Percentiles rank a stretch among this genome's conserved stretches.
phyloP scores from a whole-genome alignment of 2,888 invertebrate species.

The Noctua pronuba region DNA sequence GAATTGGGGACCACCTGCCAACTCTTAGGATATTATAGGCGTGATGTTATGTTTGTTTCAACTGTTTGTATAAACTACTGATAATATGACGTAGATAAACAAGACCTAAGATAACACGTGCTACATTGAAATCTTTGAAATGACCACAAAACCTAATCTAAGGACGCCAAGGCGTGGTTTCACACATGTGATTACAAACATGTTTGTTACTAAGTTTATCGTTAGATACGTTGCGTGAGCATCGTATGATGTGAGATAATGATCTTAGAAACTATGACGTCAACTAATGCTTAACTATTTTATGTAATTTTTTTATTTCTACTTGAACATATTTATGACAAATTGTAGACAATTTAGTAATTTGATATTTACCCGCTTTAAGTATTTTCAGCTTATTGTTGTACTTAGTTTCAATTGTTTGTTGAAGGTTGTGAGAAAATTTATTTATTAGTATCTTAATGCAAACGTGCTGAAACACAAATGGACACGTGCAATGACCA shows the following conservation, averaged over 20 bases:
- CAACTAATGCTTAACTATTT: not conserved
- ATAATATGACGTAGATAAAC: not conserved
- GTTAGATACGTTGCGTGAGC: conserved; percentile 1
- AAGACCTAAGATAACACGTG: not conserved
- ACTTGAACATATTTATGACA: not conserved
- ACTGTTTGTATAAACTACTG: not conserved
- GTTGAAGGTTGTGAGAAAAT: conserved; percentile 4
- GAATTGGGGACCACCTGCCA: not conserved
- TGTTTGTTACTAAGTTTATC: conserved; percentile 40
- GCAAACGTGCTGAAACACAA: not conserved
- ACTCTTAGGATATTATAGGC: not conserved
- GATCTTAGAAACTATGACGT: not conserved
- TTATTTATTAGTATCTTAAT: too few relatives aligned
- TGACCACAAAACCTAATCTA: not conserved
- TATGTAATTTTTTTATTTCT: not conserved
- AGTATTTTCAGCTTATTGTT: not conserved
- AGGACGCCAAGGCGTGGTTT: conserved; percentile 20
- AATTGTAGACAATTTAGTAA: not conserved
- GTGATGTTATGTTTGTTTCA: not conserved
- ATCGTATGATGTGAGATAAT: conserved; percentile 49
- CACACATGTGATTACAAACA: conserved; percentile 29
- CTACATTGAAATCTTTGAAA: not conserved
- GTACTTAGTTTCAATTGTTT: not conserved
- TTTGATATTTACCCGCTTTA: not conserved
- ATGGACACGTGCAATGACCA: not conserved